phyloP scores from a whole-genome alignment of 1,140 invertebrate species.

The Aphidius gifuensis region DNA sequence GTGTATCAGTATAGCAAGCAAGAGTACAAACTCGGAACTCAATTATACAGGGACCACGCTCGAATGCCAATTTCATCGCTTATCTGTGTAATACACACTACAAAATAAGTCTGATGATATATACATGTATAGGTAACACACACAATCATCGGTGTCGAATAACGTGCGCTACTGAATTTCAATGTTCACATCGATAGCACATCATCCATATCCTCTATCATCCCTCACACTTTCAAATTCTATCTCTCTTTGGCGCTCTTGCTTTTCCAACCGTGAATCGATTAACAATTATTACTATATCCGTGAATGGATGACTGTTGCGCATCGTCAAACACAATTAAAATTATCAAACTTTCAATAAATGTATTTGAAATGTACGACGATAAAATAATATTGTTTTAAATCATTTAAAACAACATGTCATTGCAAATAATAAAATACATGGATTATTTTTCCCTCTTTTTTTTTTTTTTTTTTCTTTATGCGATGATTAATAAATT shows the following conservation, averaged over 20 bases:
- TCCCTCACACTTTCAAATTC: neutral
- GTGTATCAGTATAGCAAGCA: neutral
- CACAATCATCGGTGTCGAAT: conserved; percentile 28
- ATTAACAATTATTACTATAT: conserved; percentile 34
- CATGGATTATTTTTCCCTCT: too few species aligned
- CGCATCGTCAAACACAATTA: conserved; percentile 32
- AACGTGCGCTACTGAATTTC: conserved; percentile 34
- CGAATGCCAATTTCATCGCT: conserved; percentile 33
- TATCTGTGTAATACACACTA: conserved; percentile 38
- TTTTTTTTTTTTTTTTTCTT: too few species aligned
- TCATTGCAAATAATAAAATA: too few species aligned
- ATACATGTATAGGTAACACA: neutral
- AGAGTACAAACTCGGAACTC: conserved; percentile 51
- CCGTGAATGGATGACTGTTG: conserved; percentile 27
- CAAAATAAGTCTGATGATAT: conserved; percentile 41
- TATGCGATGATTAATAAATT: too few species aligned
- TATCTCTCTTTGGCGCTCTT: conserved; percentile 9
- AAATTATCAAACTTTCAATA: conserved; percentile 22
- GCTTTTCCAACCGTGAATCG: conserved; percentile 28
- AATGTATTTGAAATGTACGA: neutral
- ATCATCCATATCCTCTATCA: conserved; percentile 15
- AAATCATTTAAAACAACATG: too few species aligned
- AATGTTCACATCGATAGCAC: conserved; percentile 27
- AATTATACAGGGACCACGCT: conserved; percentile 35
- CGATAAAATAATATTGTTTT: too few species aligned